Base-by-base conservation (phyloP, 2,888 invertebrate species). In the Omphaloscelis lunosa region DNA sequence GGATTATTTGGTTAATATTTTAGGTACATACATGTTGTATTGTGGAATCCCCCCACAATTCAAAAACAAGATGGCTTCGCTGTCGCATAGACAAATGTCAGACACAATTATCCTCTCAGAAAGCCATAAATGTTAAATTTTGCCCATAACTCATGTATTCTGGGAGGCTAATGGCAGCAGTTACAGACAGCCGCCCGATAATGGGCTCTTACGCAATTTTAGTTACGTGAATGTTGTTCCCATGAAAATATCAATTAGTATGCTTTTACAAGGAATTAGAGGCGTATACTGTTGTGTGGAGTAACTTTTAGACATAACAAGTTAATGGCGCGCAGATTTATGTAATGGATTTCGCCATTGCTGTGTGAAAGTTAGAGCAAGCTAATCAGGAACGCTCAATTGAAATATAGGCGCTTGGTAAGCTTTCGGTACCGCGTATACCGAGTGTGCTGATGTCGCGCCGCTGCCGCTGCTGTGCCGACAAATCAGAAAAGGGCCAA, bases 241-340 rank as follows among this genome's bases (percentile, higher is more conserved):
- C 75, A 83, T 85, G 87, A 80, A 80, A 86, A 74, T 87, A 80
- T 83, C 86, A 86, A 85, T 87, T 86, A 85, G 73, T 39, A 11
- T 34, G 72, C 74, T 72, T 74, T 75, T 80, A 82, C 70, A 62
- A 83, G 51, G 79, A 68, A 80, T 83, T 71, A 78, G 61, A 45
- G 41, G 53, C 27, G 15, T 20, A 51, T 27, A 20, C 51, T 67
- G 63, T 72, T 63, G 67, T 62, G 67, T n/a, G 56, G 17, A 66
- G 56, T 71, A 51, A 79, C 67, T 71, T 67, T 59, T 59, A 79
- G 53, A 39, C 27, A 48, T 76, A 56, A 67, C 23, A 58, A 62
- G 12, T 67, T 62, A 58, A 79, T 71, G 70, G 39, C 23, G 58
- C 34, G n/a, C 12, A 53, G 34, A 56, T 61, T 70, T 80, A 80